Conservation (phyloP, 2,797 vertebrate genomes). For the Nannoperca obscura region DNA sequence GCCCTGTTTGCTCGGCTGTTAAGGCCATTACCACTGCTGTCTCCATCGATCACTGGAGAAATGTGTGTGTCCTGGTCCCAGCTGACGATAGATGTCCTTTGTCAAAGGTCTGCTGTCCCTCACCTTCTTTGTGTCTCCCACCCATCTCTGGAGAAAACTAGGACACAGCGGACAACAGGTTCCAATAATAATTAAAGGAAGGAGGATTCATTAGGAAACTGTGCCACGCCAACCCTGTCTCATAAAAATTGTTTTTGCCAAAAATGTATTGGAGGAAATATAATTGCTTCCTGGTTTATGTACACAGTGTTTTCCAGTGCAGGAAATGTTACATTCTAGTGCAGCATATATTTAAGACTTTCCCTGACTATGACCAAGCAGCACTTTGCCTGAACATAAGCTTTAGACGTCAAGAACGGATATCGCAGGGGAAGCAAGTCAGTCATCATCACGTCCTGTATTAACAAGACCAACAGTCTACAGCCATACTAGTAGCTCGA, state of each 20-base stretch:
- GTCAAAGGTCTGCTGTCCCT: constrained; percentile 40
- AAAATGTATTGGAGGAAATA: not conserved
- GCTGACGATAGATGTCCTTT: constrained; percentile 30
- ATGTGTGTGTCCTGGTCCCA: constrained; percentile 37
- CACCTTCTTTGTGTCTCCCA: constrained; percentile 15
- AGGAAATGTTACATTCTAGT: not conserved
- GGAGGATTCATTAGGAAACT: constrained; percentile 3
- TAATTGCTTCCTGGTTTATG: not conserved
- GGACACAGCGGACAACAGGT: constrained; percentile 1
- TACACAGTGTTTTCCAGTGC: not conserved
- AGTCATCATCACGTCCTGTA: not conserved
- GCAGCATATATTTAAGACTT: not conserved
- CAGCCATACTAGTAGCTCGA: not conserved
- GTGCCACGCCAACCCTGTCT: not conserved
- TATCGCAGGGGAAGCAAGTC: not conserved
- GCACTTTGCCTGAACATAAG: not conserved
- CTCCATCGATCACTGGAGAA: constrained; percentile 60
- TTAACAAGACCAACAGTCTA: not conserved
- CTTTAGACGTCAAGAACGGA: not conserved
- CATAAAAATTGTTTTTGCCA: not conserved
- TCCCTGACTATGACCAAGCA: not conserved
- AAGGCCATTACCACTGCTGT: constrained; percentile 63
- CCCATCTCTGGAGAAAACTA: constrained; percentile 24
- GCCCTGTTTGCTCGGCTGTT: constrained; percentile 57
- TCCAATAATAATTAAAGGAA: constrained; percentile 10